phyloP scores from a whole-genome alignment of 2,113 vertebrate genomes.

The Apteryx mantelli region DNA sequence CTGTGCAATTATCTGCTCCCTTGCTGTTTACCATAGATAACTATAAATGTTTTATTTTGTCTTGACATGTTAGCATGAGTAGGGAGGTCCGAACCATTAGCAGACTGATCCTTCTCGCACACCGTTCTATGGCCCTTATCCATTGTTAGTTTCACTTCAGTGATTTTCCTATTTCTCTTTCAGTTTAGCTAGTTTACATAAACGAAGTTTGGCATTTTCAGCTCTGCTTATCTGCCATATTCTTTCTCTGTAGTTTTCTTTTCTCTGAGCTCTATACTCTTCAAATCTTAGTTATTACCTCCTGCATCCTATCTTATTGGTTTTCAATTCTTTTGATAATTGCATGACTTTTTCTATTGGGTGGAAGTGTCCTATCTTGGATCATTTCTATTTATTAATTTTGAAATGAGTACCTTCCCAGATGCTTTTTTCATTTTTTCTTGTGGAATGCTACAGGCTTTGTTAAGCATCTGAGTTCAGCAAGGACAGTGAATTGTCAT shows the following conservation, averaged over 20 bases:
- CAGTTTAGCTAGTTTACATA: slow-evolving; percentile 42
- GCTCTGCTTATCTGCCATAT: neutral
- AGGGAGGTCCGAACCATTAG: slow-evolving; percentile 60
- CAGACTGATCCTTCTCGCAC: slow-evolving; percentile 25
- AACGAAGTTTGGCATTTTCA: slow-evolving; percentile 14
- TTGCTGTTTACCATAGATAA: slow-evolving; percentile 26
- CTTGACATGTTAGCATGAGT: neutral
- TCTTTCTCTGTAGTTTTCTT: neutral
- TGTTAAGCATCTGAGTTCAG: slow-evolving; percentile 14
- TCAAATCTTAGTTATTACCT: neutral
- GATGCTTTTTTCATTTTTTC: neutral
- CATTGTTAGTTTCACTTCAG: slow-evolving; percentile 32
- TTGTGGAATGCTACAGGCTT: neutral
- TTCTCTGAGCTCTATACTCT: neutral
- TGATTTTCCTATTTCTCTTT: slow-evolving; percentile 25
- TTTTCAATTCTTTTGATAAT: neutral
- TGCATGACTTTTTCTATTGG: neutral
- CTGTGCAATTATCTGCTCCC: slow-evolving; percentile 34
- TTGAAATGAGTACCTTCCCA: neutral
- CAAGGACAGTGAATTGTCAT: neutral
- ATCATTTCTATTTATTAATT: neutral
- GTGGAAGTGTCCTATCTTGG: neutral
- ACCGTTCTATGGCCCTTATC: neutral
- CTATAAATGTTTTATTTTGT: slow-evolving; percentile 51
- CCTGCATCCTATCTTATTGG: neutral